Evolutionary conservation across 2,797 vertebrate genomes (phyloP), one percentile per base, ranked within the genome.

Genomic region (Myiotriccus ornatus): DNA sequence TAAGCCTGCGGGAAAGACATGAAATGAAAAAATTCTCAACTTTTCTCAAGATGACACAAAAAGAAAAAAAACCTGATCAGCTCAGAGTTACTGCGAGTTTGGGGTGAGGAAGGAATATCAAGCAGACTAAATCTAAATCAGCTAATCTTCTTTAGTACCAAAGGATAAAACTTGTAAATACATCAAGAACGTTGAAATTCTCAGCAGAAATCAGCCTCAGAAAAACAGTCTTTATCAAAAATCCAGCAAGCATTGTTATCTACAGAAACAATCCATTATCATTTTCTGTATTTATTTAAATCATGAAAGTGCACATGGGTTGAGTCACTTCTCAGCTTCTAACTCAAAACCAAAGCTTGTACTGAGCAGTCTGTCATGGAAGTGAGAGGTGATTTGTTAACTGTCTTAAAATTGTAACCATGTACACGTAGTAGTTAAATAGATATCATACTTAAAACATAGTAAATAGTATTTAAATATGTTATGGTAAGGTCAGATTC

Each of bases 1-100:
- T 79, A 76, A 84, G 63, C 79, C 74, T 73, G 44, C 2, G 3
- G 60, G 77, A 90, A 94, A 68, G 55, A 82, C 67, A 89, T 70
- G 55, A 90, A 93, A 93, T 81, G 43, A 94, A 56, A 94, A 96
- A 91, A 60, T 79, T 78, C 43, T 81, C 63, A 90, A 89, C 44
- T 92, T 90, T 87, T 81, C 55, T 91, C 39, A 55, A 87, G 27
- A 84, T 73, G 35, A 68, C n/a, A 65, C 50, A 74, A n/a, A 86
- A 64, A 76, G 17, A 52, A 80, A 71, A 52, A 68, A 39, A 62
- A 34, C 0, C 5, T 65, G 18, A 90, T 91, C 68, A 87, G 10
- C 53, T 90, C 35, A 59, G 62, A 84, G 87, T 67, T 82, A 84
- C 44, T 43, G 10, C 56, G 78, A 95, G 34, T 82, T 84, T 71